Percentiles rank a stretch among this genome's conserved stretches.
Conservation (phyloP, 2,797 vertebrate genomes). For the Mormyrus proboscirostris region DNA sequence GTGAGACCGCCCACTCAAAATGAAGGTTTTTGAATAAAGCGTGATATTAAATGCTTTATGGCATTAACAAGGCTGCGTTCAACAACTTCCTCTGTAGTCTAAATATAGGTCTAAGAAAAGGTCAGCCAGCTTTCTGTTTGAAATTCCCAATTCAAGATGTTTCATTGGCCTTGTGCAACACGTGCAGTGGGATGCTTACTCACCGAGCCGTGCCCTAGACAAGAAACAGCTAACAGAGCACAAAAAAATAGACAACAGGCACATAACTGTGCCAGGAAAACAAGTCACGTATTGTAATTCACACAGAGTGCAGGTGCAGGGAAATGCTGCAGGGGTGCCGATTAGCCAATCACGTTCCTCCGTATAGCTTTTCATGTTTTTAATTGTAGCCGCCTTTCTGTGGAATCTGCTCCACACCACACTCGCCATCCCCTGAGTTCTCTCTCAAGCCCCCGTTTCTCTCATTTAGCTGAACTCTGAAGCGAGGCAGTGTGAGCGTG, state of each 20-base stretch:
- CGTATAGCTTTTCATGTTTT: background rate
- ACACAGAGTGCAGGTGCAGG: background rate
- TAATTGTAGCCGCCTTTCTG: background rate
- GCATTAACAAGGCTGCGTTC: background rate
- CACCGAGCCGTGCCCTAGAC: background rate
- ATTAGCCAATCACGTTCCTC: background rate
- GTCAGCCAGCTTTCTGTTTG: background rate
- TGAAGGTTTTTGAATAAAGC: conserved; percentile 3
- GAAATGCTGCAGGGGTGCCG: background rate
- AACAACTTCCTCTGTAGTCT: background rate
- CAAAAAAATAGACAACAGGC: background rate
- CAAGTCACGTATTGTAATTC: background rate
- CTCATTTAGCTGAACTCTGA: background rate
- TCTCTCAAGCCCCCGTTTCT: background rate
- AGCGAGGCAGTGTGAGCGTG: background rate
- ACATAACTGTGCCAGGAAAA: background rate
- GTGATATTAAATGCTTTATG: background rate
- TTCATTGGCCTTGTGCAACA: background rate
- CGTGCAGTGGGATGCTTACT: background rate
- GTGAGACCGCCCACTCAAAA: background rate
- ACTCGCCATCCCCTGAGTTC: background rate
- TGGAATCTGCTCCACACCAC: background rate
- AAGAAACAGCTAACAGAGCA: background rate
- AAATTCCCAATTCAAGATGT: background rate
- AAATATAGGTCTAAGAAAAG: conserved; percentile 1